These are phyloP conservation scores for Mus caroli DNA, from an alignment of 2,797 vertebrate species.

Conservation along the genomic window DNA sequence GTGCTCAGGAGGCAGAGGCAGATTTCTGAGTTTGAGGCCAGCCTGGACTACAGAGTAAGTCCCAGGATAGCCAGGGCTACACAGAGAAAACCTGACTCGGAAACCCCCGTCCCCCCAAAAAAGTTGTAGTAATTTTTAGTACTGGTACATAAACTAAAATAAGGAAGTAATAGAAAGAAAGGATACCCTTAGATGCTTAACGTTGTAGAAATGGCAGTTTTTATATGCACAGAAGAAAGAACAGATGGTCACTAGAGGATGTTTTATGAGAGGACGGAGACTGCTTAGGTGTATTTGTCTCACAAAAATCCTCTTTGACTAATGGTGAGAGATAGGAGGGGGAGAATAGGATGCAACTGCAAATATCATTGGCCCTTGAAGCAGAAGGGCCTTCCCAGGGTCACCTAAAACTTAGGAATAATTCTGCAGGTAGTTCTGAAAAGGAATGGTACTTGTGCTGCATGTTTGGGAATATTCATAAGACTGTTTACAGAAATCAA, in stretches of 20 bases:
- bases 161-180: constrained; percentile 9
- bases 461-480: constrained; percentile 5
- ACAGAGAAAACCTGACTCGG: neutral
- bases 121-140: constrained; percentile 12
- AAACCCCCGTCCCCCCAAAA: neutral
- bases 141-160: neutral
- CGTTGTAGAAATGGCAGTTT: constrained; percentile 46
- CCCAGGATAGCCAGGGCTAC: neutral
- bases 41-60: neutral
- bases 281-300: neutral
- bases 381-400: neutral
- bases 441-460: constrained; percentile 1
- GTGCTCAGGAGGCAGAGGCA: neutral
- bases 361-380: neutral
- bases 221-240: neutral
- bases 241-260: neutral
- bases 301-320: neutral
- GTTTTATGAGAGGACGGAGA: neutral
- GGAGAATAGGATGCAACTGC: neutral
- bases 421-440: constrained; percentile 32
- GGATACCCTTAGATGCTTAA: neutral
- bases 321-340: neutral
- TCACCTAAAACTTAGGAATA: neutral
- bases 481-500: constrained; percentile 23
- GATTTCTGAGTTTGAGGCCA: neutral